phyloP scores from a whole-genome alignment of 2,797 vertebrate species.

The Cuculus canorus region DNA sequence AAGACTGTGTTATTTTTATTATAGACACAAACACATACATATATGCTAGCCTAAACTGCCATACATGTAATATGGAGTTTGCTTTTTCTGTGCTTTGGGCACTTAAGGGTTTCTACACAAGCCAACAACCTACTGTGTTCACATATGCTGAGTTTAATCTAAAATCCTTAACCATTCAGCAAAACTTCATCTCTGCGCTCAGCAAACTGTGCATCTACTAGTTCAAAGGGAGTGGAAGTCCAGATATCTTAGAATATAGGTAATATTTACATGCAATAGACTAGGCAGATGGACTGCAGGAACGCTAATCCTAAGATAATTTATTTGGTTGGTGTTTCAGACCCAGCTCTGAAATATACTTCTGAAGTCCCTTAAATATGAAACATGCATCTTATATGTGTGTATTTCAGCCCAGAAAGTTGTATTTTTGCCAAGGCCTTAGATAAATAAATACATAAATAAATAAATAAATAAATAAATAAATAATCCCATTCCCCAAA shows the following conservation, averaged over 20 bases:
- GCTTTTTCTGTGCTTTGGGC: neutral
- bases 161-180: conserved; percentile 11
- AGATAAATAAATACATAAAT: neutral
- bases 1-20: neutral
- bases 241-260: neutral
- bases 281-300: neutral
- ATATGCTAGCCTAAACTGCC: neutral
- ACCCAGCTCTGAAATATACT: neutral
- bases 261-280: neutral
- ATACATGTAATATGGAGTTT: neutral
- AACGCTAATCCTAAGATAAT: neutral
- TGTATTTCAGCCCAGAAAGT: neutral
- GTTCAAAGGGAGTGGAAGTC: neutral
- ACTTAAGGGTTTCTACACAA: neutral
- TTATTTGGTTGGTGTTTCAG: neutral
- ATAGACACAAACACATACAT: neutral
- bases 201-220: neutral
- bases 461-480: neutral
- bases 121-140: neutral
- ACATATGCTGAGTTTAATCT: neutral
- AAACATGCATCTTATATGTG: accelerated
- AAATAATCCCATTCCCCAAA: accelerated
- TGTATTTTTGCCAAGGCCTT: neutral
- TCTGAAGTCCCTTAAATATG: neutral
- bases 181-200: neutral